A percentile compares a stretch with the other conserved stretches of the same genome.
Evolutionary conservation across 1,140 invertebrate genomes (phyloP).

Genomic region (Bombus pyrosoma): DNA sequence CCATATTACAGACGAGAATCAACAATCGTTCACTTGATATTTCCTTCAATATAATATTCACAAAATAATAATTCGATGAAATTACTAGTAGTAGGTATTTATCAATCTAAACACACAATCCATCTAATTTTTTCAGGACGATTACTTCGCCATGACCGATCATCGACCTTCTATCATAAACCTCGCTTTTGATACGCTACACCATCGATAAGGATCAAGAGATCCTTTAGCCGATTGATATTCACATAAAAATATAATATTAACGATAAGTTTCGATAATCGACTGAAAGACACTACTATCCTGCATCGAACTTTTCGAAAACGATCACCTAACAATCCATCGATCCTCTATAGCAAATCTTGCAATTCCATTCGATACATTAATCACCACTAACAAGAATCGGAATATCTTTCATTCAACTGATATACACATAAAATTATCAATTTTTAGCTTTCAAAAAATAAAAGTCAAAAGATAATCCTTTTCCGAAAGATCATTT

Average conservation of each 20-base stretch:
- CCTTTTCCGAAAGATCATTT: neutral
- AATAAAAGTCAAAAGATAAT: neutral
- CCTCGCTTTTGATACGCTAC: neutral
- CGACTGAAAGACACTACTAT: neutral
- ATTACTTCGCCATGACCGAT: too few species aligned
- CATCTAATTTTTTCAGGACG: too few species aligned
- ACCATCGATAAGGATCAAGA: neutral
- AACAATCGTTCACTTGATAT: too few species aligned
- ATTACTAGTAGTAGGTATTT: too few species aligned
- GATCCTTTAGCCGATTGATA: neutral
- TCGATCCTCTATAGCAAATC: neutral
- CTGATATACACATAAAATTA: too few species aligned
- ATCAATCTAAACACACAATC: too few species aligned
- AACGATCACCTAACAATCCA: neutral
- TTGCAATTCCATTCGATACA: neutral
- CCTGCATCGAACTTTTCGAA: neutral
- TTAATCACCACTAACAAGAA: too few species aligned
- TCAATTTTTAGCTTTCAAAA: neutral
- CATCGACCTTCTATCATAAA: neutral
- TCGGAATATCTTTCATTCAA: too few species aligned
- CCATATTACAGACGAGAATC: too few species aligned
- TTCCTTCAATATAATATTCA: too few species aligned
- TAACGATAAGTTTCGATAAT: too few species aligned
- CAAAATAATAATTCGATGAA: too few species aligned
- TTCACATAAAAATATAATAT: neutral